These are phyloP conservation scores for Aproaerema taeniolella DNA, from an alignment of 2,888 invertebrate species.

Conservation along the genomic window DNA sequence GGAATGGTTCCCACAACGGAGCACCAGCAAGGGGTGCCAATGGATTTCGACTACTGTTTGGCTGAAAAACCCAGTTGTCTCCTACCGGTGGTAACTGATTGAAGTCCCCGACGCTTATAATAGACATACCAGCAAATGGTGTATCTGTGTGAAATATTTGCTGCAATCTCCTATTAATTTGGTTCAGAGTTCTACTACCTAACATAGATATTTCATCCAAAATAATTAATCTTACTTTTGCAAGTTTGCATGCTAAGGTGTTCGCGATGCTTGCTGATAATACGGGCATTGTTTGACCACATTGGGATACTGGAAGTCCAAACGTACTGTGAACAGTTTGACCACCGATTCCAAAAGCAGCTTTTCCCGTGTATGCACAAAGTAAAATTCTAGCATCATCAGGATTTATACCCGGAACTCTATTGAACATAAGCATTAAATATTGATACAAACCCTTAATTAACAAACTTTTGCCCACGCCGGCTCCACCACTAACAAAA, in stretches of 20 bases:
- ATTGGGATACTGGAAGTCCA: background rate
- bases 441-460: conserved; percentile 27
- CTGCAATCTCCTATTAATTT: no score
- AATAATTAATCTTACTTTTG: background rate
- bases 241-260: background rate
- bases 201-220: background rate
- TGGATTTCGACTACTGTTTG: background rate
- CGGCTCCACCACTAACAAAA: conserved; percentile 19
- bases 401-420: conserved; percentile 17
- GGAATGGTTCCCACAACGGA: background rate
- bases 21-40: background rate
- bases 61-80: no score
- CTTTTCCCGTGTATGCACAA: background rate
- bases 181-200: background rate
- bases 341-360: background rate
- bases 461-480: conserved; percentile 31
- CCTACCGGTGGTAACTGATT: background rate
- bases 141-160: background rate
- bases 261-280: background rate
- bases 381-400: conserved; percentile 13
- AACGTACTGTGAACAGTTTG: background rate
- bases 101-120: background rate
- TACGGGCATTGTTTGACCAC: background rate
- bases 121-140: background rate
- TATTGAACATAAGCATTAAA: conserved; percentile 22